These are phyloP conservation scores for Sycophaga agraensis DNA, from an alignment of 1,140 invertebrate species.

Conservation along the genomic window DNA sequence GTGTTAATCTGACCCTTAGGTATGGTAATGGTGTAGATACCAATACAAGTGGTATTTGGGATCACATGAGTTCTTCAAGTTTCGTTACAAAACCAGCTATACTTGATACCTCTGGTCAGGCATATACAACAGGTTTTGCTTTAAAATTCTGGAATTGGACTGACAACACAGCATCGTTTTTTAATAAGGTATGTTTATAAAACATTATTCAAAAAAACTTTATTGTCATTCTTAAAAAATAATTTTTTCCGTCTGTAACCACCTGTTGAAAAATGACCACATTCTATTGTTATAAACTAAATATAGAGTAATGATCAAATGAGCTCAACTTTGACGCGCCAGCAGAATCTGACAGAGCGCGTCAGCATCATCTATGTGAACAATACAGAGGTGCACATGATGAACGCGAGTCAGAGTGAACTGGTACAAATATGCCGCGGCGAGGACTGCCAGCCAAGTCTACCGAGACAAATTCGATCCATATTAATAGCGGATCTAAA, in stretches of 20 bases:
- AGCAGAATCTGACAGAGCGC: slow-evolving; percentile 65
- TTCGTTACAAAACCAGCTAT: slow-evolving; percentile 69
- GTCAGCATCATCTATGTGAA: slow-evolving; percentile 77
- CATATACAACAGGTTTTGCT: slow-evolving; percentile 68
- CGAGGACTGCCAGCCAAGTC: slow-evolving; percentile 71
- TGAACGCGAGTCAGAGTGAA: slow-evolving; percentile 73
- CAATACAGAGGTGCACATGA: slow-evolving; percentile 68
- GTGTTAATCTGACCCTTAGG: slow-evolving; percentile 63
- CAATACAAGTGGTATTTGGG: slow-evolving; percentile 59
- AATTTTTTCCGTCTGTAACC: too few relatives aligned
- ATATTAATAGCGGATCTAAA: slow-evolving; percentile 72
- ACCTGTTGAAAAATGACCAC: too few relatives aligned
- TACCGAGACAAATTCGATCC: slow-evolving; percentile 69
- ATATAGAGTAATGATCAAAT: too few relatives aligned
- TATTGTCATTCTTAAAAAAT: too few relatives aligned
- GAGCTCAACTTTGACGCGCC: slow-evolving; percentile 41
- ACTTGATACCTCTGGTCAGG: slow-evolving; percentile 52
- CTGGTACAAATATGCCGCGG: slow-evolving; percentile 69
- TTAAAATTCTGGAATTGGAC: slow-evolving; percentile 81
- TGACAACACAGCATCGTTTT: slow-evolving; percentile 13
- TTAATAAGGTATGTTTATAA: not conserved
- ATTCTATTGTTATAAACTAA: too few relatives aligned
- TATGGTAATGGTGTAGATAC: slow-evolving; percentile 43
- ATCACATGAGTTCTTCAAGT: slow-evolving; percentile 62
- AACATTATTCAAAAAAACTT: too few relatives aligned